These are phyloP conservation scores for Aleiodes leptofemur DNA, from an alignment of 2,888 invertebrate genomes.

Conservation along the genomic window DNA sequence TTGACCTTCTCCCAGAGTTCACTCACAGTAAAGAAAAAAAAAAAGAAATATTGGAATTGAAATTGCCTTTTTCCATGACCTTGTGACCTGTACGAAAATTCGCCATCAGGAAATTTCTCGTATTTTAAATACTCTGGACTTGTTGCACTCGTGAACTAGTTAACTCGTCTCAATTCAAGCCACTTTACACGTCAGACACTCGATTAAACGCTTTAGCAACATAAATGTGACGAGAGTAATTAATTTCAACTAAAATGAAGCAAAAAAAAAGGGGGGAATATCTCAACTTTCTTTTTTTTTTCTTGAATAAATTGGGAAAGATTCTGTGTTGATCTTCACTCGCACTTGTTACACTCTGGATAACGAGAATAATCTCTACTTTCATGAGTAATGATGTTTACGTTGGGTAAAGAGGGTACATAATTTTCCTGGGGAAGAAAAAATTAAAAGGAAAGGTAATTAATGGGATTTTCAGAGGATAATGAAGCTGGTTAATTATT, in stretches of 20 bases:
- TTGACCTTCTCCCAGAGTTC: no score
- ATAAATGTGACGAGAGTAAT: constrained; percentile 8
- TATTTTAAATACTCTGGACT: constrained; percentile 16
- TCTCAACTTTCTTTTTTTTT: not conserved
- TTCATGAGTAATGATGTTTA: constrained; percentile 35
- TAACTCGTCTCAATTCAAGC: constrained; percentile 57
- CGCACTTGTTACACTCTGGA: constrained; percentile 31
- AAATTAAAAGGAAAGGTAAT: not conserved
- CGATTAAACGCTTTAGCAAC: constrained; percentile 54
- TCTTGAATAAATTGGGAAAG: not conserved
- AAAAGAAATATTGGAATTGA: no score
- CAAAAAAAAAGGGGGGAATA: not conserved
- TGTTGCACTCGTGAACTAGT: constrained; percentile 36
- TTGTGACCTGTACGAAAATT: no score
- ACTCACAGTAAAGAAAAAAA: no score
- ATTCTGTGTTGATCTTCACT: constrained; percentile 20
- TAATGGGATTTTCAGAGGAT: not conserved
- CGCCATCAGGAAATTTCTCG: not conserved
- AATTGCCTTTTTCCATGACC: no score
- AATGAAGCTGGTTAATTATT: not conserved
- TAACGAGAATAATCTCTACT: constrained; percentile 29
- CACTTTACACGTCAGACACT: constrained; percentile 55
- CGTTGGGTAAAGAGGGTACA: not conserved
- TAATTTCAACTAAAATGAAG: constrained; percentile 27
- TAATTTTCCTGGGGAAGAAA: not conserved